These are phyloP conservation scores for Hippotragus niger DNA, from an alignment of 2,113 vertebrate genomes.

Conservation along the genomic window DNA sequence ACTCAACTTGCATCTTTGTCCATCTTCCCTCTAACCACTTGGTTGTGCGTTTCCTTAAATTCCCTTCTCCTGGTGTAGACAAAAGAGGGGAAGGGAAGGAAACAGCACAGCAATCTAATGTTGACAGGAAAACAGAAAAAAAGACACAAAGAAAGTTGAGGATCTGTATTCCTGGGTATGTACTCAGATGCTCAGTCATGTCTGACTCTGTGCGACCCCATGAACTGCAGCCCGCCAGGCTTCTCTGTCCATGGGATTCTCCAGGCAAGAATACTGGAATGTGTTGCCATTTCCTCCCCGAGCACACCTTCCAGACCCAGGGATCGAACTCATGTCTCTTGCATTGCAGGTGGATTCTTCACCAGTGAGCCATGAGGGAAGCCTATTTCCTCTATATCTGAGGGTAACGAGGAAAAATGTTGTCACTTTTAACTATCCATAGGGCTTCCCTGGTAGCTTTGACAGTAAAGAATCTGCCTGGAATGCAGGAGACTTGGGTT, in stretches of 20 bases:
- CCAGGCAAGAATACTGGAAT: neutral
- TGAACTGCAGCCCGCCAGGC: neutral
- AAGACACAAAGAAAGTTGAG: neutral
- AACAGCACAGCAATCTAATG: neutral
- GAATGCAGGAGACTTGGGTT: neutral
- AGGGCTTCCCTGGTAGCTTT: neutral
- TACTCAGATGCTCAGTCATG: neutral
- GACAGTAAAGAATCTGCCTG: neutral
- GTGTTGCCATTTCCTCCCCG: neutral
- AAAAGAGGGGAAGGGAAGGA: neutral
- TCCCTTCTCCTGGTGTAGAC: neutral
- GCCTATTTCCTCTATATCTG: neutral
- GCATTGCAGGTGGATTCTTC: neutral
- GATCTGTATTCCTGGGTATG: neutral
- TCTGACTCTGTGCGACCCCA: neutral
- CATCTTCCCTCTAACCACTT: neutral
- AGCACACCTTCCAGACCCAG: neutral
- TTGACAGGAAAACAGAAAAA: neutral
- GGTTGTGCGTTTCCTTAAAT: neutral
- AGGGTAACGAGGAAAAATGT: neutral
- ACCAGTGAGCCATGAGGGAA: neutral
- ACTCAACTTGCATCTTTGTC: neutral
- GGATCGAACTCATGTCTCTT: neutral
- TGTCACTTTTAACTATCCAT: neutral
- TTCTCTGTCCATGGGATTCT: neutral